Percentiles rank a stretch among this genome's conserved stretches.
Conservation (phyloP, 2,113 vertebrate species). For the Solea solea region DNA sequence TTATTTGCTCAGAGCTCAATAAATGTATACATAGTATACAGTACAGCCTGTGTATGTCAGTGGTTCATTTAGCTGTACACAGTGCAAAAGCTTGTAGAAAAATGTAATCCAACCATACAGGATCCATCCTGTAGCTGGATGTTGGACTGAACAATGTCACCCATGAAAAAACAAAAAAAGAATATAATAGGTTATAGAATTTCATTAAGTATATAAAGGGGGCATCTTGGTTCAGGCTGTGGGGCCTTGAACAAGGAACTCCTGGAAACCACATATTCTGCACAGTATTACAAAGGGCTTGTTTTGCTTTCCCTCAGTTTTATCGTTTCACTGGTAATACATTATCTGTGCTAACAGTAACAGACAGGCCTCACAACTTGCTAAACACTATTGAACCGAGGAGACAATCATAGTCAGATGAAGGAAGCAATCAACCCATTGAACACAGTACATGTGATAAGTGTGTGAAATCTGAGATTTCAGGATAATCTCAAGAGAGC, state of each 20-base stretch:
- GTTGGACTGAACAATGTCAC: constrained; percentile 65
- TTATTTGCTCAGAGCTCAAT: constrained; percentile 80
- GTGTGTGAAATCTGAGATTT: constrained; percentile 8
- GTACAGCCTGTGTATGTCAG: constrained; percentile 78
- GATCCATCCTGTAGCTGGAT: constrained; percentile 72
- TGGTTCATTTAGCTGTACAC: constrained; percentile 83
- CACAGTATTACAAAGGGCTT: constrained; percentile 41
- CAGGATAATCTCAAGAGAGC: constrained; percentile 28
- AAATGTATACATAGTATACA: constrained; percentile 88
- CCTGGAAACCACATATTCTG: constrained; percentile 52
- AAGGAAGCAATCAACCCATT: constrained; percentile 31
- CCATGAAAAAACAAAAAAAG: constrained; percentile 71
- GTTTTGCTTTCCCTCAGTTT: constrained; percentile 54
- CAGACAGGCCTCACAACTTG: constrained; percentile 75
- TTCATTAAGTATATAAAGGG: constrained; percentile 64
- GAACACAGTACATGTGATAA: background rate
- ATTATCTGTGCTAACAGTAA: constrained; percentile 77
- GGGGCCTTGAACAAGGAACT: constrained; percentile 51
- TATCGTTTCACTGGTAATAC: constrained; percentile 76
- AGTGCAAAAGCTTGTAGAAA: constrained; percentile 78
- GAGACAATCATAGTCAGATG: constrained; percentile 37
- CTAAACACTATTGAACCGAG: constrained; percentile 55
- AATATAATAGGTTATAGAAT: constrained; percentile 76
- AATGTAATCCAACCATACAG: constrained; percentile 68
- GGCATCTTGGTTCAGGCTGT: constrained; percentile 59